Evolutionary conservation across 2,888 invertebrate species (phyloP), one percentile per base, ranked within the genome.

Genomic region (Platycheirus albimanus): DNA sequence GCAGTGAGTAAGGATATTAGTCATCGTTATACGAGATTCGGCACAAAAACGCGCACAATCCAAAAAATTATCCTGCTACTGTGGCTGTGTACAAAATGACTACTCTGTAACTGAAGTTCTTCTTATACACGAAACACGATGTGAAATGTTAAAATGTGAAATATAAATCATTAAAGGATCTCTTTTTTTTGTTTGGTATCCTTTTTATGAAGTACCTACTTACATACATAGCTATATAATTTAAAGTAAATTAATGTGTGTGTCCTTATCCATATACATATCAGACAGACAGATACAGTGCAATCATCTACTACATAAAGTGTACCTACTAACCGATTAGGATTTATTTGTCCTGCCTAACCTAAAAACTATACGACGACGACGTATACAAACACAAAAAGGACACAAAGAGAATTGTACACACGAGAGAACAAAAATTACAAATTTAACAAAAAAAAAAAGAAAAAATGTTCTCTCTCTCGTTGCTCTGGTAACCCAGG

Each of bases 1-100:
- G 81, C 81, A 76, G 61, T 72, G 71, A 77, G 66, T 67, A 77
- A 77, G 71, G 77, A 77, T 77, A 81, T 81, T 81, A 81, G 81
- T 81, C 81, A 81, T 81, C 81, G 66, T 38, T 24, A 58, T 54
- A 5, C 49, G 38, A 71, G 77, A 45, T 30, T 61, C 67, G 43
- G 49, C 63, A 77, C 38, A 77, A 72, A 69, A 72, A 71, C 71
- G 81, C 71, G 81, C 81, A 81, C 66, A 81, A 81, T 80, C 79
- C 74, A 17, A 45, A 36, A 45, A 30, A 20, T n/a, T 30, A 52
- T 58, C n/a, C 43, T 24, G 6, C n/a, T n/a, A n/a, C n/a, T 33
- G 45, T 51, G 56, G 52, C 43, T 61, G 33, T 58, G 70, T 36
- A 20, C 1, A 30, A 36, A 52, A 52, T 51, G 10, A 56, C n/a